Evolutionary conservation across 1,140 invertebrate species (phyloP), one percentile per base, ranked within the genome.

Genomic region (Branchinecta lindahli): DNA sequence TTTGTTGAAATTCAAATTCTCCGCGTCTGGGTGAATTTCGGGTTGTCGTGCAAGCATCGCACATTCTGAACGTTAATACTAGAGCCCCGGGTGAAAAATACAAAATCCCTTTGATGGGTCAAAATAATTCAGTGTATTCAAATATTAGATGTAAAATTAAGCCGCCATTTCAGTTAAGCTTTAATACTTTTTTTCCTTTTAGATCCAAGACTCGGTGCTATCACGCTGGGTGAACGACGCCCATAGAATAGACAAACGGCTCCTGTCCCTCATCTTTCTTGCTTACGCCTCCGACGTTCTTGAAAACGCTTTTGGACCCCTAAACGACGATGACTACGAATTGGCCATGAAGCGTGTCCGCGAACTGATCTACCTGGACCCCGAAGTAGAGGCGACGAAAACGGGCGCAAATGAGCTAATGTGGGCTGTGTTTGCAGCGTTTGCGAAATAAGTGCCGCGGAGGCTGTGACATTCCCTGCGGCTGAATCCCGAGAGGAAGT

Each of bases 271-370:
- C 67, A 87, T 99, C 75, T 91, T 96, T 78, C 82, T 99, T 68
- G 94, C 96, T 21, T 95, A 99, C 80, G 92, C 95, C 15, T 96
- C 95, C 67, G 96, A 99, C 81, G 96, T 99, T 15, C 82, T 99
- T 7, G 97, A 99, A 82, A 99, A 99, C 82, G 97, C 97, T n/a
- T 99, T 99, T 82, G 94, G 92, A 21, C 94, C 96, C 2, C 83
- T 99, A 3, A 96, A 92, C 61, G 95, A 98, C 79, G 94, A 98
- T 76, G 96, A 99, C 79, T 99, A 99, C 78, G 96, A 99, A 82
- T 81, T 98, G 71, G 96, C 95, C 66, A 98, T 96, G 87, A 92
- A 94, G 76, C 86, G 96, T 76, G 92, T 99, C 44, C 85, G 96
- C 71, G 91, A 96, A 77, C 83, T 99, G 33, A 84, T 98, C 68